Evolutionary conservation across 2,888 invertebrate species (phyloP).

Genomic region (Stenchaetothrips biformis): DNA sequence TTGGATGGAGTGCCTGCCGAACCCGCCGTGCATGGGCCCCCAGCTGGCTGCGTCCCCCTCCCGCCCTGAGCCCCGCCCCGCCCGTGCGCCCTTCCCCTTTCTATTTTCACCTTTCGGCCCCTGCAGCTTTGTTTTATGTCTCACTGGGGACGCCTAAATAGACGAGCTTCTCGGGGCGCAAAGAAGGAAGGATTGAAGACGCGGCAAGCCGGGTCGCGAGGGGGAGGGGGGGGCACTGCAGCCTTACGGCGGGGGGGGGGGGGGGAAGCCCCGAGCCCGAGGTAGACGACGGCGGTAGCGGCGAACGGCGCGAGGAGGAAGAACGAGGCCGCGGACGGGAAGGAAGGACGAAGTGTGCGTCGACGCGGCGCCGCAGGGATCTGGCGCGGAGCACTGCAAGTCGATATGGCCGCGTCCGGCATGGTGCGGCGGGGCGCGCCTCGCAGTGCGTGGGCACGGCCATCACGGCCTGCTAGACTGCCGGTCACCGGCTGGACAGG

Average conservation of each 20-base stretch:
- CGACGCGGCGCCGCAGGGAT: background rate
- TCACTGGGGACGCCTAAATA: conserved; percentile 20
- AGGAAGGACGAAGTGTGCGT: background rate
- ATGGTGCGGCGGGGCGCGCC: too few relatives aligned
- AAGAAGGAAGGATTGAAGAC: too few relatives aligned
- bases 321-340: background rate
- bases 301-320: background rate
- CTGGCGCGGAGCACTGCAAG: background rate
- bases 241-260: background rate
- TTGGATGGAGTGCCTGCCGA: background rate
- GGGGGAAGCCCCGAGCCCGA: background rate
- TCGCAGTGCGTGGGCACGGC: too few relatives aligned
- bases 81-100: background rate
- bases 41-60: too few relatives aligned
- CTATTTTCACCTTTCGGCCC: conserved; percentile 19
- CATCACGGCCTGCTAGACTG: too few relatives aligned
- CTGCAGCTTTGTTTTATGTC: conserved; percentile 23
- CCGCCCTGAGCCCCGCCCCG: background rate
- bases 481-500: too few relatives aligned
- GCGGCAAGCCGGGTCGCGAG: background rate
- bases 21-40: too few relatives aligned
- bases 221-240: background rate
- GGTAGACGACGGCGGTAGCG: background rate
- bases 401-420: background rate
- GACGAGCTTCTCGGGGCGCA: background rate